Percentiles rank a stretch among this genome's conserved stretches.
Evolutionary conservation across 2,888 invertebrate species (phyloP).

Genomic region (Xestia c-nigrum): DNA sequence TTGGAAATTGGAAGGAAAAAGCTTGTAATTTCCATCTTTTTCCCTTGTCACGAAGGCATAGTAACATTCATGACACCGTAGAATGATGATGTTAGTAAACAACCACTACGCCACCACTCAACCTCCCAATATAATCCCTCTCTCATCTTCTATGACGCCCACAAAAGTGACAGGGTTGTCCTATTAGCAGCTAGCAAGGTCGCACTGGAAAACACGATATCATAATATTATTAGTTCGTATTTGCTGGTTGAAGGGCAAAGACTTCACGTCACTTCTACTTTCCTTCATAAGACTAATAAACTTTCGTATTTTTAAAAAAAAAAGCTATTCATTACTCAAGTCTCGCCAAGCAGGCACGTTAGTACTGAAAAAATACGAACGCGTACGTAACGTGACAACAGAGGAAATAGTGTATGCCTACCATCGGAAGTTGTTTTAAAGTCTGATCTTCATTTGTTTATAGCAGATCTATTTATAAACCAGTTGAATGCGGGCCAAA

Average conservation of each 20-base stretch:
- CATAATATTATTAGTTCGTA: constrained; percentile 25
- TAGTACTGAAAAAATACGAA: constrained; percentile 26
- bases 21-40: background rate
- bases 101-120: constrained; percentile 10
- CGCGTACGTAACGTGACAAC: constrained; percentile 46
- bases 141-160: constrained; percentile 35
- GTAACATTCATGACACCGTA: background rate
- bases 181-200: constrained; percentile 42
- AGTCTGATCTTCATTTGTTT: constrained; percentile 75
- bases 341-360: constrained; percentile 18
- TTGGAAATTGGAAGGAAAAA: background rate
- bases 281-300: constrained; percentile 24
- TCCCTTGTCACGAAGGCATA: background rate
- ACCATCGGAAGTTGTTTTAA: constrained; percentile 76
- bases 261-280: constrained; percentile 38
- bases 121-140: constrained; percentile 20
- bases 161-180: constrained; percentile 37
- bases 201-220: constrained; percentile 32
- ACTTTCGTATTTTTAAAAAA: background rate
- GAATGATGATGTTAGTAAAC: constrained; percentile 47
- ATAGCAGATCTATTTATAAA: constrained; percentile 73
- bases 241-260: constrained; percentile 39
- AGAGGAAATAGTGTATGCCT: constrained; percentile 64
- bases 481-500: constrained; percentile 81
- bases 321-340: constrained; percentile 7